These are phyloP conservation scores for Phlogophora meticulosa DNA, from an alignment of 2,888 invertebrate genomes.

Conservation along the genomic window DNA sequence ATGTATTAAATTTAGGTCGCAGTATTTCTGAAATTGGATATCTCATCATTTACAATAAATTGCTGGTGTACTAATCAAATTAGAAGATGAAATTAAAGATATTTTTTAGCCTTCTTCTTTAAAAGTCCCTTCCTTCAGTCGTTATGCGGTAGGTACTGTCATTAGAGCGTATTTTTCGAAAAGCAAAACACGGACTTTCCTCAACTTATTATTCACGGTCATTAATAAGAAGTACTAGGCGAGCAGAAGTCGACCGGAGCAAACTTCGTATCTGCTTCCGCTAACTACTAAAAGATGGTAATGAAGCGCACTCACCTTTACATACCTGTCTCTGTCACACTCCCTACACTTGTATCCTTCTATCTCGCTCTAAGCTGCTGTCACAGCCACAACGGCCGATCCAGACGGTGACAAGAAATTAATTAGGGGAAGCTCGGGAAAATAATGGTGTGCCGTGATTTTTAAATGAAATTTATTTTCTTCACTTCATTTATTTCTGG, in stretches of 20 bases:
- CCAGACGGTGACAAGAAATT: conserved; percentile 90
- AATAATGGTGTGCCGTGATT: conserved; percentile 90
- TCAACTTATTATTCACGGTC: conserved; percentile 77
- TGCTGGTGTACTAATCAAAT: too few relatives aligned
- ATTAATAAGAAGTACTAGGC: conserved; percentile 86
- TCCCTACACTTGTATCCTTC: conserved; percentile 35
- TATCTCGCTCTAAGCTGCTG: conserved; percentile 80
- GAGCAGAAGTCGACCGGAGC: conserved; percentile 82
- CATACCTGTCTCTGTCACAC: conserved; percentile 73
- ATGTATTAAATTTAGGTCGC: too few relatives aligned
- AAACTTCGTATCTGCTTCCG: conserved; percentile 87
- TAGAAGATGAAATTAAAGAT: too few relatives aligned
- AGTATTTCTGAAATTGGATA: too few relatives aligned
- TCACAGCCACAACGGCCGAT: conserved; percentile 88
- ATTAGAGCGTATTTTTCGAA: conserved; percentile 52
- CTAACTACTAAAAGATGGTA: conserved; percentile 89
- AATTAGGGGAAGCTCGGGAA: conserved; percentile 89
- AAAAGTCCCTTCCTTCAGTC: too few relatives aligned
- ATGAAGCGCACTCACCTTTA: conserved; percentile 88
- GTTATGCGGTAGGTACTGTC: conserved; percentile 15
- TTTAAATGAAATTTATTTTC: conserved; percentile 91
- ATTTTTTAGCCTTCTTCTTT: too few relatives aligned
- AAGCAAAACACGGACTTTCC: conserved; percentile 67
- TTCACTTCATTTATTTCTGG: conserved; percentile 89
- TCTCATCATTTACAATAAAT: too few relatives aligned